Evolutionary conservation across 2,113 vertebrate species (phyloP), one percentile per base, ranked within the genome.

Genomic region (Genyomyrus donnyi): DNA sequence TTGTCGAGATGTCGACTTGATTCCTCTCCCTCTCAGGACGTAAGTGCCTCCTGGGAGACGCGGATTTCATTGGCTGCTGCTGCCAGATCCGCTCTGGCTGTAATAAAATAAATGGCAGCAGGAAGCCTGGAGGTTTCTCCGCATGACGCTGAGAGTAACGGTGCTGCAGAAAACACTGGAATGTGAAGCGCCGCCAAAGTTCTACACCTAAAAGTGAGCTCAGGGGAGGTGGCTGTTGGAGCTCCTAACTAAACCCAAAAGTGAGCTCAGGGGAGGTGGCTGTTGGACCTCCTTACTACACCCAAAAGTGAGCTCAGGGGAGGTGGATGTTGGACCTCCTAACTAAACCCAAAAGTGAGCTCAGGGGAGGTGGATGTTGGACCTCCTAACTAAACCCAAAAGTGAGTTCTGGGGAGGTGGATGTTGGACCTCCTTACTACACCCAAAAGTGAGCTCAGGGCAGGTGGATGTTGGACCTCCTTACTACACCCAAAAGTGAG

Each of bases 1-100:
- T 56, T 53, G 52, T 89, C 21, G 17, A 50, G 70, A 45, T 58
- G 74, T 45, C 31, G 49, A 74, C 80, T 84, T 56, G 90, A 92
- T 94, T 91, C 89, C 92, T 58, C 53, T 91, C 84, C 88, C 87
- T 88, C 89, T 91, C 62, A 10, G 88, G 56, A 80, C 48, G 15
- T 21, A 15, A 10, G 85, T 45, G 49, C n/a, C 83, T 48, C 49
- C 45, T 58, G 48, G 90, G 93, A 91, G 46, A 90, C 45, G 17
- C 31, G 7, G 58, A 85, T 49, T 86, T 87, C 86, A 62, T 42
- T 49, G 42, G 87, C 53, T 56, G 56, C 35, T 39, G n/a, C 31
- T 58, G 88, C 5, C 11, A 17, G 49, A 21, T 35, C 48, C 1
- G 9, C n/a, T 89, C 45, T 7, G 66, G 35, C 66, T 21, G 70